A percentile compares a stretch with the other conserved stretches of the same genome.
These are phyloP conservation scores for Notoglanidium macrostoma DNA, from an alignment of 2,797 vertebrate genomes.

Conservation along the genomic window DNA sequence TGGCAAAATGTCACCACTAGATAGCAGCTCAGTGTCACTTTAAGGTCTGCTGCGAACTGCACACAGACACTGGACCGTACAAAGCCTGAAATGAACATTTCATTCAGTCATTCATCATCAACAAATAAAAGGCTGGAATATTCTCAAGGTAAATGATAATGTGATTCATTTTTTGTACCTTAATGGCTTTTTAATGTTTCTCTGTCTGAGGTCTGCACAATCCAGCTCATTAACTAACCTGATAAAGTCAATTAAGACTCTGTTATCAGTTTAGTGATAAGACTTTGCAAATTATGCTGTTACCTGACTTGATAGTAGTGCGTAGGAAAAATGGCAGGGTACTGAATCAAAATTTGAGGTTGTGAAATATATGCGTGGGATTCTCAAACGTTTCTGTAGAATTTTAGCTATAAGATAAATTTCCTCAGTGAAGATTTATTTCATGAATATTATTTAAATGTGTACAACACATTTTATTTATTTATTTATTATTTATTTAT, in stretches of 20 bases:
- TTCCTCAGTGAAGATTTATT: background rate
- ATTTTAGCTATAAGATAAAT: background rate
- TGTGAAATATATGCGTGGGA: background rate
- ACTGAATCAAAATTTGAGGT: background rate
- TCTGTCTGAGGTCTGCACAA: constrained; percentile 1
- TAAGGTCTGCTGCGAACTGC: background rate
- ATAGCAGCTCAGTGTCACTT: constrained; percentile 54
- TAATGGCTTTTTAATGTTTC: constrained; percentile 44
- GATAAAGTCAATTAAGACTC: constrained; percentile 47
- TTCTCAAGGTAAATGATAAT: background rate
- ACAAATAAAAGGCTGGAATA: background rate
- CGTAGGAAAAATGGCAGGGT: background rate
- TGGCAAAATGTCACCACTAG: constrained; percentile 59
- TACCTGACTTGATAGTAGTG: background rate
- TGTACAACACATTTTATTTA: too few relatives aligned
- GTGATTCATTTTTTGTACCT: constrained; percentile 21
- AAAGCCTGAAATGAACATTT: background rate
- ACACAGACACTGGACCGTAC: background rate
- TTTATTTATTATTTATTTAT: too few relatives aligned
- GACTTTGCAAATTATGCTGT: constrained; percentile 5
- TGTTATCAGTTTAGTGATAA: constrained; percentile 21
- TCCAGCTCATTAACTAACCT: constrained; percentile 37
- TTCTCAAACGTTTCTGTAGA: background rate
- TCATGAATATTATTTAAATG: background rate
- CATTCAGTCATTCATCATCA: background rate